Percentiles rank a stretch among this genome's conserved stretches.
Evolutionary conservation across 2,888 invertebrate species (phyloP).

Genomic region (Lymantria monacha): DNA sequence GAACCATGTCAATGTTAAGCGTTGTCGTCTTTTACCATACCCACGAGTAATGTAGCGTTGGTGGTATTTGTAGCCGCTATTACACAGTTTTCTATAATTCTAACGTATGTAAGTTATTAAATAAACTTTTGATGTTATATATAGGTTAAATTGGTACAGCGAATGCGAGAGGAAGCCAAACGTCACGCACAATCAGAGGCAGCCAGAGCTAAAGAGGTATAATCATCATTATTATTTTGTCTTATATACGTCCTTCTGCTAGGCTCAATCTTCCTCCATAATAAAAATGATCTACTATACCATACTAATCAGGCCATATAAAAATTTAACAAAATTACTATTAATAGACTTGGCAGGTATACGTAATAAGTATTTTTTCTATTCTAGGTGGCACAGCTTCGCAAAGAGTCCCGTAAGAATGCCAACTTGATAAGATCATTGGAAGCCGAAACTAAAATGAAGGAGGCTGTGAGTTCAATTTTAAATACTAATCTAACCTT

Average conservation of each 20-base stretch:
- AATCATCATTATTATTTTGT: too few species aligned
- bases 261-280: too few species aligned
- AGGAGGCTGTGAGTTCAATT: constrained; percentile 85
- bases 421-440: constrained; percentile 93
- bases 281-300: too few species aligned
- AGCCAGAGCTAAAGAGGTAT: constrained; percentile 87
- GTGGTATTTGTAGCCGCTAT: too few species aligned
- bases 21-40: too few species aligned
- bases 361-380: background rate
- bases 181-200: constrained; percentile 92
- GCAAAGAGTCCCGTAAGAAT: constrained; percentile 93
- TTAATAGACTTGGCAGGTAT: too few species aligned
- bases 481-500: background rate
- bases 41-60: too few species aligned
- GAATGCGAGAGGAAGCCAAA: constrained; percentile 95
- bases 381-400: constrained; percentile 89
- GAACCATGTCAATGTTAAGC: too few species aligned
- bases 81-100: too few species aligned
- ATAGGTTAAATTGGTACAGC: constrained; percentile 91
- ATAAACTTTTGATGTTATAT: constrained; percentile 9
- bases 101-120: too few species aligned
- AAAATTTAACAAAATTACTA: too few species aligned
- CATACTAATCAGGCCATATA: background rate
- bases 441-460: constrained; percentile 93
- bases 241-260: too few species aligned